These are phyloP conservation scores for Monochamus saltuarius DNA, from an alignment of 1,140 invertebrate genomes.

Conservation along the genomic window DNA sequence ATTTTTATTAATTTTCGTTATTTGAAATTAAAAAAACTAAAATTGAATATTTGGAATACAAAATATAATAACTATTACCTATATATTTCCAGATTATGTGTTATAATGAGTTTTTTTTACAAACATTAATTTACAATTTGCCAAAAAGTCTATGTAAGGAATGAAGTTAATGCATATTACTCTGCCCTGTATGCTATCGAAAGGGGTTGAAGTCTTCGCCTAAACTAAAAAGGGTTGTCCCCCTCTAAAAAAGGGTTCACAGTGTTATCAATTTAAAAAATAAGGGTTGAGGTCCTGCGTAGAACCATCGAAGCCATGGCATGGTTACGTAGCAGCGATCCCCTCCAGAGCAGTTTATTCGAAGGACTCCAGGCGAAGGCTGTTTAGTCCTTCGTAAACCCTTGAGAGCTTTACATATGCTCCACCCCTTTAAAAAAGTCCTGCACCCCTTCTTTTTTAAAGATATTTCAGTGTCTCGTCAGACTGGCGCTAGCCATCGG, in stretches of 20 bases:
- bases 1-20: too few species aligned
- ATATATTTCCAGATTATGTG: too few species aligned
- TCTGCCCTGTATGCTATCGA: too few species aligned
- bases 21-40: too few species aligned
- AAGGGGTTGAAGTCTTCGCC: too few species aligned
- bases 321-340: slow-evolving; percentile 17
- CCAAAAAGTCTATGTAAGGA: too few species aligned
- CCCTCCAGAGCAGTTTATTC: slow-evolving; percentile 25
- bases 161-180: too few species aligned
- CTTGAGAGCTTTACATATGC: slow-evolving; percentile 39
- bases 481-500: background rate
- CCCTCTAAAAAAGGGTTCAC: slow-evolving; percentile 28
- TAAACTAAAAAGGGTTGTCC: slow-evolving; percentile 32
- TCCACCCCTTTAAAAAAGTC: slow-evolving; percentile 36
- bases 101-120: too few species aligned
- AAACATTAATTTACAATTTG: too few species aligned
- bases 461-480: background rate
- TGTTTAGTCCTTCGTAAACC: slow-evolving; percentile 28
- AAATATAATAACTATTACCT: too few species aligned
- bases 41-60: too few species aligned
- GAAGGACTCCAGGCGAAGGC: slow-evolving; percentile 21
- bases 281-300: slow-evolving; percentile 23
- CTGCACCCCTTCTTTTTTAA: background rate
- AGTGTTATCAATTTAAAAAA: slow-evolving; percentile 24
- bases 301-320: slow-evolving; percentile 4